These are phyloP conservation scores for Beroe ovata DNA, from an alignment of 37 sponge, comb jelly and placozoan species.

Conservation along the genomic window DNA sequence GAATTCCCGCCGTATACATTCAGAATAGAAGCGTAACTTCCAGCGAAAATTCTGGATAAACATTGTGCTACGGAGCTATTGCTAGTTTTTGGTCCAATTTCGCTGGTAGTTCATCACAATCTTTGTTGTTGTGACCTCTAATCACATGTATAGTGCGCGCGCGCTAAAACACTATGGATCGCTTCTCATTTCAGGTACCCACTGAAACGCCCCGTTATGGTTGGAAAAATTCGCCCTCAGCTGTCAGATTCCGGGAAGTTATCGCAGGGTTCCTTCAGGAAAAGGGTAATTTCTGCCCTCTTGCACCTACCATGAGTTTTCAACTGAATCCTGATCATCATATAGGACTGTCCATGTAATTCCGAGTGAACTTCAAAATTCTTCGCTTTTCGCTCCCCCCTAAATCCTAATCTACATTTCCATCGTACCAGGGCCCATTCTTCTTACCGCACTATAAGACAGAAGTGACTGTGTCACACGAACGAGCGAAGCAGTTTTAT, in stretches of 20 bases:
- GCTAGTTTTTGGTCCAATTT: slow-evolving; percentile 21
- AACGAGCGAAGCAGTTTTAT: slow-evolving; percentile 4
- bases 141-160: too few species aligned
- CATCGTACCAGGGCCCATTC: slow-evolving; percentile 53
- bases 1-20: too few species aligned
- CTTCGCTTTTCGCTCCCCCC: too few species aligned
- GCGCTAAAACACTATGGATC: too few species aligned
- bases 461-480: neutral
- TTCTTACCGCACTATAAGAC: slow-evolving; percentile 40
- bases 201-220: slow-evolving; percentile 33
- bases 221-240: neutral
- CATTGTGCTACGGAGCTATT: neutral
- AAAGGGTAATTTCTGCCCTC: slow-evolving; percentile 49
- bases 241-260: neutral
- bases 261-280: slow-evolving; percentile 16
- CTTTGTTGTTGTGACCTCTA: too few species aligned
- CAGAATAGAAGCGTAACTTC: neutral
- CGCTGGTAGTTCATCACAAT: slow-evolving; percentile 11
- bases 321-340: too few species aligned
- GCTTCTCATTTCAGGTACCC: slow-evolving; percentile 2
- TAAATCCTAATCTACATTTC: too few species aligned
- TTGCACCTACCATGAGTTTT: too few species aligned
- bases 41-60: neutral
- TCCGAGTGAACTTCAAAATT: too few species aligned
- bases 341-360: too few species aligned